These are phyloP conservation scores for Eonycteris spelaea DNA, from an alignment of 2,113 vertebrate genomes.

Conservation along the genomic window DNA sequence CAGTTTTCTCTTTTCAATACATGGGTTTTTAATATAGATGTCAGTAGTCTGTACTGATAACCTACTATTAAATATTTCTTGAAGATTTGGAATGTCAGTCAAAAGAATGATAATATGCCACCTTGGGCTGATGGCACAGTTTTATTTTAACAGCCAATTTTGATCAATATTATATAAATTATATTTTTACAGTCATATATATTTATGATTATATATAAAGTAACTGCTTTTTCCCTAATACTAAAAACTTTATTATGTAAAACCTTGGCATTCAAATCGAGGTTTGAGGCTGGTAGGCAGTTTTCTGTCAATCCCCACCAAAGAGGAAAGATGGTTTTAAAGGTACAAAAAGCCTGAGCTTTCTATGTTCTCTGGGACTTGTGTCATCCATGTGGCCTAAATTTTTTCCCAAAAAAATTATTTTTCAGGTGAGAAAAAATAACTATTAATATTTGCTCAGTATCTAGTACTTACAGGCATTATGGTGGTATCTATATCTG, in stretches of 20 bases:
- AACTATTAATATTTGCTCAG: neutral
- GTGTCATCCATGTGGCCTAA: neutral
- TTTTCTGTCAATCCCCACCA: neutral
- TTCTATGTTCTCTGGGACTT: neutral
- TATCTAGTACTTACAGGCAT: neutral
- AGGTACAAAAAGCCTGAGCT: neutral
- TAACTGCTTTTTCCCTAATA: neutral
- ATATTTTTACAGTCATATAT: neutral
- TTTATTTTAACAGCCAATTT: conserved; percentile 51
- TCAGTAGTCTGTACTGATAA: neutral
- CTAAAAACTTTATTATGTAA: neutral
- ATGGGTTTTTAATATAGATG: neutral
- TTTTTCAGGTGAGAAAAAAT: conserved; percentile 1
- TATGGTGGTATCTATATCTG: neutral
- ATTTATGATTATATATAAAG: neutral
- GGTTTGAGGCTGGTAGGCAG: neutral
- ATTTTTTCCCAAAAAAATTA: neutral
- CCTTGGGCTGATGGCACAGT: neutral
- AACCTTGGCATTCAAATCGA: neutral
- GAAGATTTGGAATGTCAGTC: neutral
- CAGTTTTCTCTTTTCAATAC: neutral
- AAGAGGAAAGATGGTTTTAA: neutral
- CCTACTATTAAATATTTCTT: neutral
- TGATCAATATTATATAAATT: conserved; percentile 35
- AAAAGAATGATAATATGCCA: neutral